Base-by-base conservation (phyloP, 2,888 invertebrate species). In the Hirtodrosophila trivittata region DNA sequence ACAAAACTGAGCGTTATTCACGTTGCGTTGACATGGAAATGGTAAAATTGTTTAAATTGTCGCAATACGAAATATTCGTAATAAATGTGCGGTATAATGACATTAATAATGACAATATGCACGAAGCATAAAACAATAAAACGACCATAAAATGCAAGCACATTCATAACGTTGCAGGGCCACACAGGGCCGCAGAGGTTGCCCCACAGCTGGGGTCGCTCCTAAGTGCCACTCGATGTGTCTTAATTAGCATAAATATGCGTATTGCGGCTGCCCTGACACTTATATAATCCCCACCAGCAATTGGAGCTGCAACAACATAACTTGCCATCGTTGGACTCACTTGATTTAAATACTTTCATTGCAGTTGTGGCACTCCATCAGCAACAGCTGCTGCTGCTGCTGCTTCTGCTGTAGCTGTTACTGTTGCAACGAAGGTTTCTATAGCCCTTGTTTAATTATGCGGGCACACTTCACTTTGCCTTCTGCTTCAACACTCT, bases 171-270 rank as follows among this genome's bases (percentile, higher is more conserved):
- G 51, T 26, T 26, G 47, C 18, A 16, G 7, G 12, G 55, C 47
- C 47, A 30, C 32, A 39, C 59, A 59, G 56, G 52, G 51, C 14
- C 45, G 25, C 30, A 14, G 6, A 1, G 25, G 5, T 25, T 37
- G 16, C n/a, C 33, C 10, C 14, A 1, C 18, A 25, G 4, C 42
- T 21, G 14, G 14, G 18, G 35, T 16, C n/a, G 35, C 39, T 28
- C 1, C 37, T 16, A 52, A 58, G 46, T 28, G 57, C 38, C 58
- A 38, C 37, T 71, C 60, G 78, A 81, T 81, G 85, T 80, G 78
- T 84, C 85, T 80, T 80, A 80, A 80, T 80, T 80, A 80, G 80
- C 80, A 80, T 80, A 85, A 80, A 77, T 21, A 21, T 77, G 67
- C 67, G 56, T 62, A 71, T 56, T 71, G 58, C 37, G 67, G 56